Percentiles rank a stretch among this genome's conserved stretches.
Evolutionary conservation across 2,888 invertebrate genomes (phyloP).

Genomic region (Dioctria rufipes): DNA sequence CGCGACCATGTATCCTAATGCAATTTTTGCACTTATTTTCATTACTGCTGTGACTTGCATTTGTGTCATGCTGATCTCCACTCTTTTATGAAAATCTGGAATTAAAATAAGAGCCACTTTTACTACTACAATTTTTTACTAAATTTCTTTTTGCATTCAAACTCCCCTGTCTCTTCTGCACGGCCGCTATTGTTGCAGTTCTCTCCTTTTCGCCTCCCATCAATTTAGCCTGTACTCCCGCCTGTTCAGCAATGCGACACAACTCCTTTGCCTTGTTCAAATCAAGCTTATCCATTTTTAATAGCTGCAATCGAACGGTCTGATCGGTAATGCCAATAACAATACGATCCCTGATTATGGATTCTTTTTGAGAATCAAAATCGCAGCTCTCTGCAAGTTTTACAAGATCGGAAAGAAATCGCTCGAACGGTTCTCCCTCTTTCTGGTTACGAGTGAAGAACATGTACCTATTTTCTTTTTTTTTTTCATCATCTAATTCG

Average conservation of each 20-base stretch:
- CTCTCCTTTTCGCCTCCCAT: constrained; percentile 48
- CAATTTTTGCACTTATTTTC: constrained; percentile 43
- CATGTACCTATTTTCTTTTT: constrained; percentile 34
- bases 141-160: too few relatives aligned
- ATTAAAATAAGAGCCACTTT: constrained; percentile 36
- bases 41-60: constrained; percentile 20
- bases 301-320: constrained; percentile 13
- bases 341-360: constrained; percentile 18
- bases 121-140: background rate
- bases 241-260: background rate
- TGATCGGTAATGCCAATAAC: constrained; percentile 18
- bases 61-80: constrained; percentile 35
- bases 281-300: background rate
- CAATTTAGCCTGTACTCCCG: constrained; percentile 37
- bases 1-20: constrained; percentile 36
- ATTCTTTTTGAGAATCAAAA: constrained; percentile 28
- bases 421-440: constrained; percentile 1
- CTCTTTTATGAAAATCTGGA: constrained; percentile 51
- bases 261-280: constrained; percentile 4
- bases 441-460: constrained; percentile 5
- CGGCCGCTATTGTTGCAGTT: constrained; percentile 22
- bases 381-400: constrained; percentile 31
- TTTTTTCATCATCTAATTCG: constrained; percentile 23
- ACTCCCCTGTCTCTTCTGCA: constrained; percentile 36
- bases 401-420: background rate